Evolutionary conservation across 1,140 invertebrate genomes (phyloP), one percentile per base, ranked within the genome.

Genomic region (Polyergus mexicanus): DNA sequence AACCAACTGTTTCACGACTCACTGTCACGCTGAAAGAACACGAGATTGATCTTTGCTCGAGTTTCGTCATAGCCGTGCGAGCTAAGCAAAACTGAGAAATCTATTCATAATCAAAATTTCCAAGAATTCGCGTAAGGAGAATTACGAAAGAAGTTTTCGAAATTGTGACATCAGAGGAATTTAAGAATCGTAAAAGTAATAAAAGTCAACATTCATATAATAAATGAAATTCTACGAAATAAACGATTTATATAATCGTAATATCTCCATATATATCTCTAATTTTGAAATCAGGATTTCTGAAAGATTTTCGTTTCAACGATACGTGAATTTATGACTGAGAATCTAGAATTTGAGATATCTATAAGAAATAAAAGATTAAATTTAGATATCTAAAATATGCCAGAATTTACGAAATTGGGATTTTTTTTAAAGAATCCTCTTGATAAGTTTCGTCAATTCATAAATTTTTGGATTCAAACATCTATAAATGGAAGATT

Each of bases 41-140:
- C 77, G 88, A 90, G 88, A 91, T 85, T 80, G 76, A 84, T 75
- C 7, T 51, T 22, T 62, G n/a, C 74, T 38, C 3, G 56, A 41
- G 22, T 78, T 81, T 78, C 25, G 25, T 75, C 51, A 22, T 54
- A 62, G 56, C 78, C 19, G 19, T 10, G 38, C 19, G 38, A 77
- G 8, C 41, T 10, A 51, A 56, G 11, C 10, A 32, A 54, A 68
- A 68, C 58, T 25, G 69, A 2, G 35, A 71, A 7, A 38, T 44
- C 44, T 44, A 56, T 8, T 25, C 3, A 25, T 56, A 51, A 81
- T 80, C 28, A 35, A 68, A 25, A 76, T 47, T 8, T 47, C 5
- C 11, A 32, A 35, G 4, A 32, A 35, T 62, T 35, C 3, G 8
- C 38, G 25, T 54, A 54, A 54, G 19, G 51, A 19, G 19, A 47